Evolutionary conservation across 1,140 invertebrate species (phyloP).

Genomic region (Drosophila carrolli): DNA sequence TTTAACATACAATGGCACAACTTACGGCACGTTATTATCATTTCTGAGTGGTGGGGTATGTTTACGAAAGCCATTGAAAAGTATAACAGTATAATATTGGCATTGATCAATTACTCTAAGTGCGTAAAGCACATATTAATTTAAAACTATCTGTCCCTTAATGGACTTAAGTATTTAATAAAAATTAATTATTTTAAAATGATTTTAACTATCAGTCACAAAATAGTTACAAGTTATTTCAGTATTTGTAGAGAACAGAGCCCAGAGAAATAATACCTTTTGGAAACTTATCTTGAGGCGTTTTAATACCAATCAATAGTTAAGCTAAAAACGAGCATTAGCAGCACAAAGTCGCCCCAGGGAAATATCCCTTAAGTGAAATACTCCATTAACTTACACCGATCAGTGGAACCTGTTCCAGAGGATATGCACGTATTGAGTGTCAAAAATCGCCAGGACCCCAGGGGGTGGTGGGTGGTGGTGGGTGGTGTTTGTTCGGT

Average conservation of each 20-base stretch:
- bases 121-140: too few species aligned
- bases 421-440: neutral
- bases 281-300: too few species aligned
- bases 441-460: neutral
- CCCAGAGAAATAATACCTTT: too few species aligned
- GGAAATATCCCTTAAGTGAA: neutral
- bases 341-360: neutral
- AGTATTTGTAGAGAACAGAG: too few species aligned
- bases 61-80: neutral
- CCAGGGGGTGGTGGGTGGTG: neutral
- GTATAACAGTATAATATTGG: neutral
- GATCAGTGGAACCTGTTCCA: neutral
- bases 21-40: neutral
- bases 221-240: too few species aligned
- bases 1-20: conserved; percentile 1
- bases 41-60: neutral
- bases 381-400: conserved; percentile 5
- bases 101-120: too few species aligned
- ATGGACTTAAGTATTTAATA: too few species aligned
- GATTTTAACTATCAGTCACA: too few species aligned
- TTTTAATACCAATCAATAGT: neutral
- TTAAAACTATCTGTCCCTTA: too few species aligned
- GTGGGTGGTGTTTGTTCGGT: neutral
- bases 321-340: neutral
- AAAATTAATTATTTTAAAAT: too few species aligned